These are phyloP conservation scores for Drosophila heteroneura DNA, from an alignment of 2,888 invertebrate species.

Conservation along the genomic window DNA sequence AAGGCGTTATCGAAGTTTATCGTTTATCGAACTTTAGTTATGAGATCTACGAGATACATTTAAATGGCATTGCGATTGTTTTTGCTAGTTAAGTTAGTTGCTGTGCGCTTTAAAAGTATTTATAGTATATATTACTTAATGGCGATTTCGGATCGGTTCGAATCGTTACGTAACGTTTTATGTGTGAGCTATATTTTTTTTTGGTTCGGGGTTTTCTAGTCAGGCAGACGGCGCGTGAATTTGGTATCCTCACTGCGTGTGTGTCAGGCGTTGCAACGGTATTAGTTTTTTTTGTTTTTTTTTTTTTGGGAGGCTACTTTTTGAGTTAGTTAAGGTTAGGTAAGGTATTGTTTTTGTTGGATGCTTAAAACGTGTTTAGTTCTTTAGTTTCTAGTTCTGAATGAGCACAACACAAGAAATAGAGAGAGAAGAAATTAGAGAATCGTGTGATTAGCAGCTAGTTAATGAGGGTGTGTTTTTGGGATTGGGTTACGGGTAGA, in stretches of 20 bases:
- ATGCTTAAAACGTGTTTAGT: conserved; percentile 39
- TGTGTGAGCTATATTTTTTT: conserved; percentile 42
- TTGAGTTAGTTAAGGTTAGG: conserved; percentile 36
- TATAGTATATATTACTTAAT: conserved; percentile 45
- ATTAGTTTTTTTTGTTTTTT: not conserved
- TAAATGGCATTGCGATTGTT: conserved; percentile 55
- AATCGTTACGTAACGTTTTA: conserved; percentile 35
- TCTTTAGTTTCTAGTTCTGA: conserved; percentile 58
- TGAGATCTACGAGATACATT: conserved; percentile 29
- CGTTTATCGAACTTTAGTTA: conserved; percentile 23
- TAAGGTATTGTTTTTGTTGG: conserved; percentile 31
- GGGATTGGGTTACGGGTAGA: conserved; percentile 1
- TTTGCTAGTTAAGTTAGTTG: conserved; percentile 48
- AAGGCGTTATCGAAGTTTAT: conserved; percentile 58
- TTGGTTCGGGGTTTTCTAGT: conserved; percentile 35
- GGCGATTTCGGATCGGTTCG: conserved; percentile 45
- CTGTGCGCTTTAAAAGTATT: conserved; percentile 63
- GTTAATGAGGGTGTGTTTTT: conserved; percentile 24
- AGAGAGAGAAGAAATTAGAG: conserved; percentile 41
- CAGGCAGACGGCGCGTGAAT: conserved; percentile 53
- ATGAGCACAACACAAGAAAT: conserved; percentile 28
- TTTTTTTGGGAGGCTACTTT: conserved; percentile 29
- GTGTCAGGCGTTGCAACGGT: conserved; percentile 48
- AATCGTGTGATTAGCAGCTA: conserved; percentile 61
- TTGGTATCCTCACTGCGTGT: conserved; percentile 53